phyloP scores from a whole-genome alignment of 2,113 vertebrate species.

The Elaphurus davidianus region DNA sequence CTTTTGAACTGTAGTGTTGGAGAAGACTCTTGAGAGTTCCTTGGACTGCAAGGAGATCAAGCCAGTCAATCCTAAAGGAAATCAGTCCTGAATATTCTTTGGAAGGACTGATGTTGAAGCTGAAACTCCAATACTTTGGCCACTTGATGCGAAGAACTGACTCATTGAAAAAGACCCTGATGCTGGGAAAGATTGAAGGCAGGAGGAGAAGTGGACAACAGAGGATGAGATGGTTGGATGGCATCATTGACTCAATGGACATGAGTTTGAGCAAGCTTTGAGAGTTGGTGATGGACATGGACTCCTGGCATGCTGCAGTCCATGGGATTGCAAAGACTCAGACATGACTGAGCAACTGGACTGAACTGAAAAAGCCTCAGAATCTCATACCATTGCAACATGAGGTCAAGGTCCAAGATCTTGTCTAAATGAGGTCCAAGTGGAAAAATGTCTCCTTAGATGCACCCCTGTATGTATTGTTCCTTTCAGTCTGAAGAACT shows the following conservation, averaged over 20 bases:
- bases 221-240: not conserved
- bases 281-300: not conserved
- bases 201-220: not conserved
- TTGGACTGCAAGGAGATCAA: not conserved
- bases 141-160: not conserved
- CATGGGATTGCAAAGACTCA: rapidly evolving
- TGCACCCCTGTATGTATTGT: not conserved
- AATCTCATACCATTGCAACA: not conserved
- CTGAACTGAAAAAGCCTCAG: not conserved
- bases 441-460: not conserved
- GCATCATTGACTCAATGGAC: not conserved
- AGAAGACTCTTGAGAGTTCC: not conserved
- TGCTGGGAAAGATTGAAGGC: not conserved
- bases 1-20: not conserved
- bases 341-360: not conserved
- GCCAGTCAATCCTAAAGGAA: not conserved
- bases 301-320: not conserved
- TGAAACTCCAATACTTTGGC: not conserved
- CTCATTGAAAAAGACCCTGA: not conserved
- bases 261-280: not conserved
- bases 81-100: not conserved
- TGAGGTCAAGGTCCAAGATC: not conserved
- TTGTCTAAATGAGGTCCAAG: not conserved
- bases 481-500: not conserved
- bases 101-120: not conserved